Evolutionary conservation across 2,888 invertebrate species (phyloP).

Genomic region (Halictus ligatus): DNA sequence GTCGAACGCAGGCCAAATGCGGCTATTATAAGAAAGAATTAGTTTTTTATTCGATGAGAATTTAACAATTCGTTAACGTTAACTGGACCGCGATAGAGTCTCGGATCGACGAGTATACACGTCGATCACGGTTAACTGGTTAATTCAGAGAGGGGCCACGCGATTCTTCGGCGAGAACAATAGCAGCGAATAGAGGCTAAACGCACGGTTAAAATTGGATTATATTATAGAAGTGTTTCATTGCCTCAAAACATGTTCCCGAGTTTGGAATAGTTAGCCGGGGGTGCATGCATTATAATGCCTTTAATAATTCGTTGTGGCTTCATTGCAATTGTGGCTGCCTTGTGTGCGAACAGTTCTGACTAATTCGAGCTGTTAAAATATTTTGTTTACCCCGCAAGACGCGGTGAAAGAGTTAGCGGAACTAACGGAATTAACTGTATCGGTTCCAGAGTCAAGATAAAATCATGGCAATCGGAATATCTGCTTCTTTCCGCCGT

Average conservation of each 20-base stretch:
- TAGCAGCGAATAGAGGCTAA: neutral
- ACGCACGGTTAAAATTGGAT: neutral
- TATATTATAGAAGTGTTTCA: neutral
- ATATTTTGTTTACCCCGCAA: neutral
- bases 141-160: neutral
- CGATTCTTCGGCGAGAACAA: neutral
- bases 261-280: neutral
- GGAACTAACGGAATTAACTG: neutral
- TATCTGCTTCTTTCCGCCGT: no score
- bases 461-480: neutral
- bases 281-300: neutral
- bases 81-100: no score
- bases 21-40: no score
- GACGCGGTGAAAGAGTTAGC: neutral
- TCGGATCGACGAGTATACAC: no score
- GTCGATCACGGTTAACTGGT: no score
- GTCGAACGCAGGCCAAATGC: no score
- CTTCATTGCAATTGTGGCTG: neutral
- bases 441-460: neutral
- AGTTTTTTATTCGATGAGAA: no score
- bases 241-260: neutral
- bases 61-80: no score
- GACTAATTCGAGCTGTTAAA: neutral
- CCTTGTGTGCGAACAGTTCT: neutral
- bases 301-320: neutral